phyloP scores from a whole-genome alignment of 1,140 invertebrate genomes.

The Eupristina koningsbergeri region DNA sequence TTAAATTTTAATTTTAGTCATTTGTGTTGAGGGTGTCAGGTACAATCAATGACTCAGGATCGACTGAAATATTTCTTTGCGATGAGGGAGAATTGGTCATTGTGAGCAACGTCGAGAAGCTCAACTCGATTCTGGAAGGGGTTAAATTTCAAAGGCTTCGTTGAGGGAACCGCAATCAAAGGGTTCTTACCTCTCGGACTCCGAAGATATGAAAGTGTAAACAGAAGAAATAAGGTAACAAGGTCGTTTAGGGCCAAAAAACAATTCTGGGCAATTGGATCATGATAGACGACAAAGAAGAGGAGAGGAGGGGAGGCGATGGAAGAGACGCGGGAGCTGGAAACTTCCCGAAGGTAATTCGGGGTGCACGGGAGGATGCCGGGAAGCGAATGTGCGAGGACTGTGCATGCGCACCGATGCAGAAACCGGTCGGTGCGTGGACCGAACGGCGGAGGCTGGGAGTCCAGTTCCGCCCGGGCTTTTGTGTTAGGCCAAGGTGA shows the following conservation, averaged over 20 bases:
- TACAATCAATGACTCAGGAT: too few relatives aligned
- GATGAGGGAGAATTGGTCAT: too few relatives aligned
- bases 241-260: neutral
- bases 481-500: constrained; percentile 4
- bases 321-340: constrained; percentile 5
- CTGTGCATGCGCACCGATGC: neutral
- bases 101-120: too few relatives aligned
- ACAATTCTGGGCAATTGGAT: neutral
- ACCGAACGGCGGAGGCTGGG: neutral
- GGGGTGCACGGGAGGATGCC: neutral
- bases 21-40: too few relatives aligned
- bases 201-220: neutral
- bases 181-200: neutral
- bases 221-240: neutral
- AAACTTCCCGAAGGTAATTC: constrained; percentile 3
- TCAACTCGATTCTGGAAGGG: neutral
- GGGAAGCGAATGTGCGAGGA: neutral
- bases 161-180: neutral
- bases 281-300: neutral
- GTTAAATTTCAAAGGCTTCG: neutral
- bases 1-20: too few relatives aligned
- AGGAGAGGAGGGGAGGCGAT: neutral
- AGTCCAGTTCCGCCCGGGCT: constrained; percentile 5
- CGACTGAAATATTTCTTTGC: too few relatives aligned
- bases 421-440: neutral